phyloP scores from a whole-genome alignment of 2,113 vertebrate species.

The Cephalopholis sonnerati region DNA sequence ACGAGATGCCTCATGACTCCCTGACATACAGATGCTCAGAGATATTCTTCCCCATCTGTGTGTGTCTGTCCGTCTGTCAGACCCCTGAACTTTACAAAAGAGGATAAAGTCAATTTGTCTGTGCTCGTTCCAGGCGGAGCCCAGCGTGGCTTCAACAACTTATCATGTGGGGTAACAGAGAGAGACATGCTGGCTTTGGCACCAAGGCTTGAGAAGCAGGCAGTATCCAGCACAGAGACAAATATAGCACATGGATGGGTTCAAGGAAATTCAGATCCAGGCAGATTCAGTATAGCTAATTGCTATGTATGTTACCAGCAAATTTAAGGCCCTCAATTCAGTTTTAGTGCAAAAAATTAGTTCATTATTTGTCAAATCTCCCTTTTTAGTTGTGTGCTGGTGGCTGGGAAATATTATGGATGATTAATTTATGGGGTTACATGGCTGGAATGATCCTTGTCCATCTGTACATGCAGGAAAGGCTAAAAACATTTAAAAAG shows the following conservation, averaged over 20 bases:
- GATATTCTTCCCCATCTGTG: conserved; percentile 67
- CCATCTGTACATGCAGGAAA: too few species aligned
- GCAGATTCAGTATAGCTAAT: neutral
- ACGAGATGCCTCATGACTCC: conserved; percentile 69
- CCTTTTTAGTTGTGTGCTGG: neutral
- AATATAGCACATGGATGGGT: neutral
- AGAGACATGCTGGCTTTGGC: conserved; percentile 39
- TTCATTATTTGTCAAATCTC: neutral
- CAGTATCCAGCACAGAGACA: neutral
- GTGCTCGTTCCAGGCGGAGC: conserved; percentile 53
- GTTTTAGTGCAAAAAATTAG: neutral
- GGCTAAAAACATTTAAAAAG: neutral
- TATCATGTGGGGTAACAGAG: conserved; percentile 44
- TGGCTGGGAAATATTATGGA: neutral
- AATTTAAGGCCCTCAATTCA: neutral
- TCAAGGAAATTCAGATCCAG: neutral
- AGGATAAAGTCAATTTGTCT: conserved; percentile 76
- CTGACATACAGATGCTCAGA: conserved; percentile 74
- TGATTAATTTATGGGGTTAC: neutral
- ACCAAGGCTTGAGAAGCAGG: conserved; percentile 14
- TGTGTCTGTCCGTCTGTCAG: conserved; percentile 71
- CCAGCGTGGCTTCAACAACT: conserved; percentile 34
- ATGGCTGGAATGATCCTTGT: neutral
- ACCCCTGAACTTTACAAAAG: conserved; percentile 73
- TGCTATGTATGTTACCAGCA: neutral